phyloP scores from a whole-genome alignment of 2,113 vertebrate species.

The Amphiprion percula region DNA sequence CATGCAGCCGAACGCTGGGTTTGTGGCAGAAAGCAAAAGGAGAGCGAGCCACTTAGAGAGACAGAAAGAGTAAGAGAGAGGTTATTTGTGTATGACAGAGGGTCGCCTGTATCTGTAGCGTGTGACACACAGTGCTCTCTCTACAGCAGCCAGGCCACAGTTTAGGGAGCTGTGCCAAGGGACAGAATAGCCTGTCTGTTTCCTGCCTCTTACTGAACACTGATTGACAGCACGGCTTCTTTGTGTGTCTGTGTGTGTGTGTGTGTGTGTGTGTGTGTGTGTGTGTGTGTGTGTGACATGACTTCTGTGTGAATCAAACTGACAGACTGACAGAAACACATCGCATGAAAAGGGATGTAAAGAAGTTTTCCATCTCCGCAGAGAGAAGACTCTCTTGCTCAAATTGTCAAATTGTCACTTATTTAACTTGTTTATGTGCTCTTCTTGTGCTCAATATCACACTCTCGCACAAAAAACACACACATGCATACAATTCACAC shows the following conservation, averaged over 20 bases:
- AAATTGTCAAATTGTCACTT: conserved; percentile 45
- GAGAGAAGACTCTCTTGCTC: conserved; percentile 14
- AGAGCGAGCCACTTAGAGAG: not conserved
- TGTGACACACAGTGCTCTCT: conserved; percentile 80
- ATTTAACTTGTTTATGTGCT: conserved; percentile 22
- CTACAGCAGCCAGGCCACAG: conserved; percentile 68
- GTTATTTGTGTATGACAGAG: conserved; percentile 74
- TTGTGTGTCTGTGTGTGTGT: conserved; percentile 32
- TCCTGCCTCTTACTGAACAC: conserved; percentile 57
- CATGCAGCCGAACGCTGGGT: conserved; percentile 28
- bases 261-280: not conserved
- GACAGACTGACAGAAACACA: conserved; percentile 57
- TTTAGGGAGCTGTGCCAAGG: conserved; percentile 62
- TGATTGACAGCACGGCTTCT: conserved; percentile 73
- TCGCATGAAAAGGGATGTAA: conserved; percentile 5
- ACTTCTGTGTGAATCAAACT: conserved; percentile 26
- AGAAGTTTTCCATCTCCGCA: conserved; percentile 36
- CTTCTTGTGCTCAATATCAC: conserved; percentile 18
- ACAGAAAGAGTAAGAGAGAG: conserved; percentile 32
- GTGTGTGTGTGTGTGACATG: not conserved
- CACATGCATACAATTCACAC: conserved; percentile 29
- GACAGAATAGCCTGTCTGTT: conserved; percentile 75
- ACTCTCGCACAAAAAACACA: not conserved
- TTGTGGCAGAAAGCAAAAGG: conserved; percentile 31
- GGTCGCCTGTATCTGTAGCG: conserved; percentile 73